A percentile compares a stretch with the other conserved stretches of the same genome.
Conservation (phyloP, 2,113 vertebrate genomes). For the Diadophis punctatus region DNA sequence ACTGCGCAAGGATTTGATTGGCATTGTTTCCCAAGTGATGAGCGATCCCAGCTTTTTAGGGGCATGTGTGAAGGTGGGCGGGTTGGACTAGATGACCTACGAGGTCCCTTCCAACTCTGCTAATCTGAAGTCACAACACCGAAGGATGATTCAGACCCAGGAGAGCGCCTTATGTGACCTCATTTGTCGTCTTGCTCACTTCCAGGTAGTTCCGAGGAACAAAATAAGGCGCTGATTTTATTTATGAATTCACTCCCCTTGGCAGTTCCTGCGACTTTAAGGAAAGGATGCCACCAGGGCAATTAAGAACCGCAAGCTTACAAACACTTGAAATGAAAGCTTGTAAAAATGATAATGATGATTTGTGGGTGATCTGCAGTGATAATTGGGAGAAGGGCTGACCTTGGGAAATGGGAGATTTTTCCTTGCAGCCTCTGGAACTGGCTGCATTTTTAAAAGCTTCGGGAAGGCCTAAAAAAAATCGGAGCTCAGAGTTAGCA, state of each 20-base stretch:
- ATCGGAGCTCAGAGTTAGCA: fast-evolving
- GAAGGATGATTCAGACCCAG: not conserved
- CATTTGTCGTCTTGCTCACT: not conserved
- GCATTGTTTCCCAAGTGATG: not conserved
- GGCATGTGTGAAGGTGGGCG: too few species aligned
- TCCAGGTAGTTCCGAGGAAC: not conserved
- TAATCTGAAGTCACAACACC: not conserved
- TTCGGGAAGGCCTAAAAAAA: not conserved
- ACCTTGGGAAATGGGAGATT: not conserved
- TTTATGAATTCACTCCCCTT: not conserved
- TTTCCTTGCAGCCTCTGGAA: not conserved
- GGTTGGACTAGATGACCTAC: not conserved
- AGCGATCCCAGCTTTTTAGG: not conserved
- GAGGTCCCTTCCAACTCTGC: not conserved
- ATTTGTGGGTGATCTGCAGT: not conserved
- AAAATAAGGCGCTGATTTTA: not conserved
- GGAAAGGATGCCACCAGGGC: not conserved
- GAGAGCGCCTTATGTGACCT: too few species aligned
- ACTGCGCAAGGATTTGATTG: not conserved
- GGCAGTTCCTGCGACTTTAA: not conserved
- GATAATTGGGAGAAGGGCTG: not conserved
- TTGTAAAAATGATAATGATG: not conserved
- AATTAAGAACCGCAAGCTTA: not conserved
- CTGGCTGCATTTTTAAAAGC: not conserved
- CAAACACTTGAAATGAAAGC: not conserved